Conservation (phyloP, 2,113 vertebrate genomes). For the Ciconia boyciana region DNA sequence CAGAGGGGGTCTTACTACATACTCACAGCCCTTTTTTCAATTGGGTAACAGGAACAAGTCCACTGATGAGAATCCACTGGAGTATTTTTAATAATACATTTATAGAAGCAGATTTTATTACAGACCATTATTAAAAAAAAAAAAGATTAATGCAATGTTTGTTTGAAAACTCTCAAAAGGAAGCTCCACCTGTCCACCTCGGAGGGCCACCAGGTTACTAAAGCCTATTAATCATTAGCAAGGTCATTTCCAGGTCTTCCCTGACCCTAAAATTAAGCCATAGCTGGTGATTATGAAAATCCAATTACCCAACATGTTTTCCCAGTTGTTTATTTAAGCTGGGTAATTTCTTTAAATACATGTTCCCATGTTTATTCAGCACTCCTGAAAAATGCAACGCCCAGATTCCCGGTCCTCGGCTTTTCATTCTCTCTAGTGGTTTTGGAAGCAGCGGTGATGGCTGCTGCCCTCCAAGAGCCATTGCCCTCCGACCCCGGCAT, state of each 20-base stretch:
- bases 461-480: not conserved
- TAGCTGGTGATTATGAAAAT: constrained; percentile 36
- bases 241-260: constrained; percentile 36
- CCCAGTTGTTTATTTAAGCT: constrained; percentile 62
- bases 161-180: constrained; percentile 18
- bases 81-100: not conserved
- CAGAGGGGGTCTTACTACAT: not conserved
- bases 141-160: not conserved
- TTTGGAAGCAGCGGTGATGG: not conserved
- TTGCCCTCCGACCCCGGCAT: constrained; percentile 45
- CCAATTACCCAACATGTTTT: not conserved
- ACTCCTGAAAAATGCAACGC: constrained; percentile 35
- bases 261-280: constrained; percentile 62
- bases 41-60: not conserved
- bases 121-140: not conserved
- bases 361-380: constrained; percentile 62
- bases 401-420: not conserved
- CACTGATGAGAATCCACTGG: not conserved
- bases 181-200: constrained; percentile 50
- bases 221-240: constrained; percentile 32
- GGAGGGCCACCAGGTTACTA: not conserved
- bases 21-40: not conserved
- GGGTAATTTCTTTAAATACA: constrained; percentile 67
- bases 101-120: not conserved
- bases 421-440: not conserved